Evolutionary conservation across 2,888 invertebrate species (phyloP).

Genomic region (Sylvicola fuscatus): DNA sequence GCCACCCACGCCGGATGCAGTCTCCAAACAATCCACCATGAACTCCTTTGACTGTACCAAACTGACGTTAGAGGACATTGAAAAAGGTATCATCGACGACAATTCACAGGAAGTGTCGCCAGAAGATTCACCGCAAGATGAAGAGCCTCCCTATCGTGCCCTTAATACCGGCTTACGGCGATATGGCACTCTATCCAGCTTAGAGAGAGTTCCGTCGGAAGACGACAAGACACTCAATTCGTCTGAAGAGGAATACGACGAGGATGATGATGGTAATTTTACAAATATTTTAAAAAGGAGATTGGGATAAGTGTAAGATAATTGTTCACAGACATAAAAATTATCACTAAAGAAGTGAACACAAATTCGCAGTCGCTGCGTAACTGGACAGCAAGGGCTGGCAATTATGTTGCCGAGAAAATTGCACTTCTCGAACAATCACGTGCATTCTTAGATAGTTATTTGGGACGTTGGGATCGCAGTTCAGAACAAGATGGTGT

Average conservation of each 20-base stretch:
- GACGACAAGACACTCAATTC: slow-evolving; percentile 24
- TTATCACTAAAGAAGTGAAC: slow-evolving; percentile 12
- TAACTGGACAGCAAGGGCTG: slow-evolving; percentile 64
- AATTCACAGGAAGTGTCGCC: slow-evolving; percentile 36
- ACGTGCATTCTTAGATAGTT: slow-evolving; percentile 25
- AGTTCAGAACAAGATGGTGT: slow-evolving; percentile 11
- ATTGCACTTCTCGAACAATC: slow-evolving; percentile 49
- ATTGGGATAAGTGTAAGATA: too few relatives aligned
- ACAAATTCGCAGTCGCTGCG: slow-evolving; percentile 7
- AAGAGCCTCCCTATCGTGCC: slow-evolving; percentile 53
- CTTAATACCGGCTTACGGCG: slow-evolving; percentile 30
- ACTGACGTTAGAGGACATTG: slow-evolving; percentile 2
- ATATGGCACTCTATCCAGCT: slow-evolving; percentile 52
- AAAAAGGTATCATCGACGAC: slow-evolving; percentile 7
- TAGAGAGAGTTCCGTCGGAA: slow-evolving; percentile 43
- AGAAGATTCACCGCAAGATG: slow-evolving; percentile 46
- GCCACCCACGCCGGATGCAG: slow-evolving; percentile 48
- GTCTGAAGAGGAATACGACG: slow-evolving; percentile 25
- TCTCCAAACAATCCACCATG: not conserved
- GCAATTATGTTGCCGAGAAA: slow-evolving; percentile 63
- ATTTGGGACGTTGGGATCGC: slow-evolving; percentile 31
- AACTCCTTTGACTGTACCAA: slow-evolving; percentile 2
- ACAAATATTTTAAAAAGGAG: too few relatives aligned
- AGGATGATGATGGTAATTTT: slow-evolving; percentile 13
- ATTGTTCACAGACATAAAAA: slow-evolving; percentile 6